Conservation (phyloP, 2,888 invertebrate genomes). For the Nephrotoma flavescens region DNA sequence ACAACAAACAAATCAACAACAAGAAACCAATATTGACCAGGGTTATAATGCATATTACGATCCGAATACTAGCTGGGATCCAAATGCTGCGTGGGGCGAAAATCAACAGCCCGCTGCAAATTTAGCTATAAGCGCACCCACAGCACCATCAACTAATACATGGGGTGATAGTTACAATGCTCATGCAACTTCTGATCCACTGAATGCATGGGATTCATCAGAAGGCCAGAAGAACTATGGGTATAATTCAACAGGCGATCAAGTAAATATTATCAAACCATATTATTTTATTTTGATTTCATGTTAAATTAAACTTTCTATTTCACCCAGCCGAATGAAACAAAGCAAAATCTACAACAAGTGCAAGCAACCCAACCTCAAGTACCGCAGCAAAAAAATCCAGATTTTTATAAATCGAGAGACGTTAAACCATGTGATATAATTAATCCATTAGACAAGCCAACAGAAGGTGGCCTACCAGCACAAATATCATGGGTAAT, state of each 20-base stretch:
- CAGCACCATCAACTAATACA: slow-evolving; percentile 13
- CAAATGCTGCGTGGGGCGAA: slow-evolving; percentile 38
- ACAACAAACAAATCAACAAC: slow-evolving; percentile 14
- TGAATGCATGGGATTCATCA: slow-evolving; percentile 16
- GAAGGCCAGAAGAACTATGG: slow-evolving; percentile 29
- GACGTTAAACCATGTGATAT: slow-evolving; percentile 57
- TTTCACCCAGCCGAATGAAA: not conserved
- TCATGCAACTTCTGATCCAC: slow-evolving; percentile 6
- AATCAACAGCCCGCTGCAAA: slow-evolving; percentile 17
- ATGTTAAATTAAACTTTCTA: not conserved
- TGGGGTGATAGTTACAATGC: slow-evolving; percentile 27
- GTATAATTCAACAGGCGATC: slow-evolving; percentile 25
- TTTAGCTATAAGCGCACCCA: slow-evolving; percentile 4
- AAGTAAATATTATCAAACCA: slow-evolving; percentile 20
- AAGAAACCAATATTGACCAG: slow-evolving; percentile 8
- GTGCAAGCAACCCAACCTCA: slow-evolving; percentile 15
- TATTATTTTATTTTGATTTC: not conserved
- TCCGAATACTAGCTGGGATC: slow-evolving; percentile 38
- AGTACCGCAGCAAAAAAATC: slow-evolving; percentile 20
- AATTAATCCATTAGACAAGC: slow-evolving; percentile 53
- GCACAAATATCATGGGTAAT: slow-evolving; percentile 56
- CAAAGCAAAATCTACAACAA: slow-evolving; percentile 9
- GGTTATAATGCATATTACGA: slow-evolving; percentile 27
- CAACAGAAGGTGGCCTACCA: slow-evolving; percentile 44
- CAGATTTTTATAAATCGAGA: slow-evolving; percentile 61